These are phyloP conservation scores for Ganaspis sp. DNA, from an alignment of 1,140 invertebrate genomes.

Conservation along the genomic window DNA sequence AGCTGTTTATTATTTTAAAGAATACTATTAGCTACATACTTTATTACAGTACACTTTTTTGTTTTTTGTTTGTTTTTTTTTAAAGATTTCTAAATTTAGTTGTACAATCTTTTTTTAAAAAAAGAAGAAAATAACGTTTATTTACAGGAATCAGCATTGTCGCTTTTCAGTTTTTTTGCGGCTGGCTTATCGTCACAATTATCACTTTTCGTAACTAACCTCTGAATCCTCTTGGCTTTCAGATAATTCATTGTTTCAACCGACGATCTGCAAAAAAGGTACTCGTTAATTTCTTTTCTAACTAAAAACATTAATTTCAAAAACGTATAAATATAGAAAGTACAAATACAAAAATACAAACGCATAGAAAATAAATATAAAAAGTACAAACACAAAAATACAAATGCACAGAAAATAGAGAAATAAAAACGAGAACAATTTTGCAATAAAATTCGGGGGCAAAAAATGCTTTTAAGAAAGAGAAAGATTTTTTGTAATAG, in stretches of 20 bases:
- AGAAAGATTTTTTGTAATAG: too few relatives aligned
- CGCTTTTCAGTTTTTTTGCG: constrained; percentile 71
- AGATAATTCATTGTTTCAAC: constrained; percentile 66
- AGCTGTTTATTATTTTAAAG: constrained; percentile 38
- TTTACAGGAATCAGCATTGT: constrained; percentile 73
- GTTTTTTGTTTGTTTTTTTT: too few relatives aligned
- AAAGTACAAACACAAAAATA: too few relatives aligned
- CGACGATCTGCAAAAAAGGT: constrained; percentile 59
- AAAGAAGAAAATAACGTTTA: constrained; percentile 71
- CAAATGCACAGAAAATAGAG: too few relatives aligned
- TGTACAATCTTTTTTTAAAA: constrained; percentile 50
- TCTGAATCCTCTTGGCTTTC: constrained; percentile 70
- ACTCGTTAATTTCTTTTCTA: too few relatives aligned
- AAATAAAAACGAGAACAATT: too few relatives aligned
- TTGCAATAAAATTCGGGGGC: too few relatives aligned
- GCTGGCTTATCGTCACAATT: constrained; percentile 62
- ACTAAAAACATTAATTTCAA: too few relatives aligned
- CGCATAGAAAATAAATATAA: constrained; percentile 33
- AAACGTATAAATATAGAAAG: too few relatives aligned
- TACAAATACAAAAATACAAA: too few relatives aligned
- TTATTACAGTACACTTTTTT: constrained; percentile 38
- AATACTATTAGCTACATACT: constrained; percentile 53
- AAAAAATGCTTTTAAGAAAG: constrained; percentile 3
- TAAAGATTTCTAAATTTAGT: constrained; percentile 58
- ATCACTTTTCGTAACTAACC: constrained; percentile 66